Conservation (phyloP, 2,888 invertebrate genomes). For the Mythimna albipuncta region DNA sequence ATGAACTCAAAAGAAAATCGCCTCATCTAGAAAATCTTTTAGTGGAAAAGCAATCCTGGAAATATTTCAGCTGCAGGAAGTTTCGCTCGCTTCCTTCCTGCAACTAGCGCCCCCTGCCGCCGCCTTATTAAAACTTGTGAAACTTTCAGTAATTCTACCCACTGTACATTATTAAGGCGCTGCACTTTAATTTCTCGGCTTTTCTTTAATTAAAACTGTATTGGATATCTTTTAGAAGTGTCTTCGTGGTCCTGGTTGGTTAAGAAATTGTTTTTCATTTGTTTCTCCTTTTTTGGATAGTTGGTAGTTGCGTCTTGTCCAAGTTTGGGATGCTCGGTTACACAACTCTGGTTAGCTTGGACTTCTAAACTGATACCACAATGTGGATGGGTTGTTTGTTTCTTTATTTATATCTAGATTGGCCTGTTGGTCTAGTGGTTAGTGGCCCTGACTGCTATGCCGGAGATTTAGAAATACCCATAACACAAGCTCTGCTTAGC, state of each 20-base stretch:
- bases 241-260: slow-evolving; percentile 37
- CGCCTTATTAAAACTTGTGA: slow-evolving; percentile 65
- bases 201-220: slow-evolving; percentile 65
- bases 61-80: slow-evolving; percentile 63
- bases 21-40: slow-evolving; percentile 23
- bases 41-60: slow-evolving; percentile 54
- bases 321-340: neutral
- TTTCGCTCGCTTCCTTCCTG: slow-evolving; percentile 46
- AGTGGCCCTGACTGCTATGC: too few species aligned
- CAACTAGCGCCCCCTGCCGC: slow-evolving; percentile 50
- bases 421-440: too few species aligned
- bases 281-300: slow-evolving; percentile 10
- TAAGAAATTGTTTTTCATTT: slow-evolving; percentile 4
- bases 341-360: neutral
- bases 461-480: too few species aligned
- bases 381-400: neutral
- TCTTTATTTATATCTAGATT: neutral
- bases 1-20: neutral
- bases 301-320: neutral
- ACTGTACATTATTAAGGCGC: slow-evolving; percentile 58
- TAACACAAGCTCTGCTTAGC: too few species aligned
- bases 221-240: slow-evolving; percentile 55
- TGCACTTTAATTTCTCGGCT: slow-evolving; percentile 59
- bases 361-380: neutral
- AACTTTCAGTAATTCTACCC: slow-evolving; percentile 65